Evolutionary conservation across 92 coral and sea anemone genomes (phyloP).

Genomic region (Muricea muricata): DNA sequence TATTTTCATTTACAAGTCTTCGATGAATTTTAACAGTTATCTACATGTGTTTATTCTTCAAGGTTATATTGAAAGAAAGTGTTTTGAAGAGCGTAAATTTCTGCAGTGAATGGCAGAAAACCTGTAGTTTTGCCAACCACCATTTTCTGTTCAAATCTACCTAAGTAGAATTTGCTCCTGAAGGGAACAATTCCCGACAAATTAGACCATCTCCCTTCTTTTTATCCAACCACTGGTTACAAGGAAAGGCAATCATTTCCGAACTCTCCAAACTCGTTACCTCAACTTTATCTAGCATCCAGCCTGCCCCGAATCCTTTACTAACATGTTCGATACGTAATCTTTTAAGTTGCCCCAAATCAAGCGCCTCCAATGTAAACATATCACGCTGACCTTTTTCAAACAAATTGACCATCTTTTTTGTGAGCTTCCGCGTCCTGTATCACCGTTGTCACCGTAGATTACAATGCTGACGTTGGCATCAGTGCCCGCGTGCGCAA

Average conservation of each 20-base stretch:
- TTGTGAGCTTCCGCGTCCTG: conserved; percentile 76
- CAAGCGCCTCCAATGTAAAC: conserved; percentile 48
- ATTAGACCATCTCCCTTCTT: conserved; percentile 92
- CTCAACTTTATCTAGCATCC: conserved; percentile 88
- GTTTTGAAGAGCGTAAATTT: too few species aligned
- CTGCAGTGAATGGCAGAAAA: too few species aligned
- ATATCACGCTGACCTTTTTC: conserved; percentile 34
- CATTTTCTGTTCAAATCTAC: too few species aligned
- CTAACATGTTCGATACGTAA: conserved; percentile 64
- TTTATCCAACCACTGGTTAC: conserved; percentile 95
- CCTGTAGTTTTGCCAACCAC: too few species aligned
- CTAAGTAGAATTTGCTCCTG: not conserved
- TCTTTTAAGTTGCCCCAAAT: conserved; percentile 84
- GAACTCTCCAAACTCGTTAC: conserved; percentile 77
- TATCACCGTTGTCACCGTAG: conserved; percentile 94
- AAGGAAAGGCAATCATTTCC: conserved; percentile 80
- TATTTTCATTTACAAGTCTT: too few species aligned
- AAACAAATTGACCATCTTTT: conserved; percentile 30
- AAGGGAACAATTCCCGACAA: conserved; percentile 86
- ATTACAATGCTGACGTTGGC: conserved; percentile 90
- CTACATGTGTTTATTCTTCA: too few species aligned
- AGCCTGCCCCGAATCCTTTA: conserved; percentile 90
- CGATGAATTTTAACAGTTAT: too few species aligned
- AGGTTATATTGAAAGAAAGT: too few species aligned
- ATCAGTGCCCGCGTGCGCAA: conserved; percentile 92